Evolutionary conservation across 2,113 vertebrate species (phyloP), one percentile per base, ranked within the genome.

Genomic region (Calyptomena viridis): DNA sequence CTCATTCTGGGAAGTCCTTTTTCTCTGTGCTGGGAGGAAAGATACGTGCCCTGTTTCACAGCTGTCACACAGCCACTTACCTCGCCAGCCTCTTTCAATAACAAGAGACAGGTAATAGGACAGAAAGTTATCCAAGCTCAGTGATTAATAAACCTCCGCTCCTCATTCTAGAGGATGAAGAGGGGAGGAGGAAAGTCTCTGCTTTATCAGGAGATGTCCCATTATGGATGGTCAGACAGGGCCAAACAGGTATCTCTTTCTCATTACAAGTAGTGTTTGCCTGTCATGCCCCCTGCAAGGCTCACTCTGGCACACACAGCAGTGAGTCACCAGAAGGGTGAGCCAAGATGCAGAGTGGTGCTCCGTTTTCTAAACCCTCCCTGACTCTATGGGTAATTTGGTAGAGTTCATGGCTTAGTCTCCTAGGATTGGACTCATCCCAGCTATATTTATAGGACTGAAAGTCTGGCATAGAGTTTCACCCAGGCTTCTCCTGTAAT

Each of bases 271-370:
- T 30, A 79, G 15, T 0, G 0, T 37, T 68, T 52, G 39, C 58
- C 33, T 0, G 0, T 39, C 0, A 0, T 82, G 44, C 3, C 25
- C 31, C 35, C 19, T 2, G 0, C 15, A 13, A 62, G 64, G 68
- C 81, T 88, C 0, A 1, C 55, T 12, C 62, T 66, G 88, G n/a
- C 72, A 50, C 90, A 93, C 52, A 85, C 86, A 11, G 1, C 16
- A 0, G 33, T 67, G 68, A 92, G 63, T 94, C 95, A 86, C 39
- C 33, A 10, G 79, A 39, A 53, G 10, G 76, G 35, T 52, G 21
- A 90, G 83, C 90, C 75, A 67, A 31, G 60, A 56, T 14, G 25
- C 67, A 71, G 40, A 1, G 4, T 25, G 39, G 9, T 22, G 8
- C 2, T 79, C 17, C 5, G 0, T n/a, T 93, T 88, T 49, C 76